These are phyloP conservation scores for Isoperla grammatica DNA, from an alignment of 2,888 invertebrate species.

Conservation along the genomic window DNA sequence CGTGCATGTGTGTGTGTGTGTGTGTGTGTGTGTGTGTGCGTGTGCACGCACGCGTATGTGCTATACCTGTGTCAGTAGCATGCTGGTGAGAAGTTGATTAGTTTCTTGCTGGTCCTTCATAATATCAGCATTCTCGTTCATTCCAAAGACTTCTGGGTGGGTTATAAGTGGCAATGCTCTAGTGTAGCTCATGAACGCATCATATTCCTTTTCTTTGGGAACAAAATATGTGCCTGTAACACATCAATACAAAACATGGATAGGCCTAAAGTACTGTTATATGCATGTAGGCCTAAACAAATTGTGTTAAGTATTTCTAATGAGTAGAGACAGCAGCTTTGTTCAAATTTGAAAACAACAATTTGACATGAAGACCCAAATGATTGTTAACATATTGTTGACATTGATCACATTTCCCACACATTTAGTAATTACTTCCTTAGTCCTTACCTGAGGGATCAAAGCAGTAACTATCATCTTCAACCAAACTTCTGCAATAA, in stretches of 20 bases:
- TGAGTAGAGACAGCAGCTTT: no score
- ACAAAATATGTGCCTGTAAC: conserved; percentile 59
- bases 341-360: no score
- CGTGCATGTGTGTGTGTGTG: no score
- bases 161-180: conserved; percentile 68
- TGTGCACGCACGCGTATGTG: no score
- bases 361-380: no score
- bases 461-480: conserved; percentile 57
- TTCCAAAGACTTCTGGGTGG: conserved; percentile 82
- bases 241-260: background rate
- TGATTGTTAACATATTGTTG: no score
- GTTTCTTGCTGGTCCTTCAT: conserved; percentile 88
- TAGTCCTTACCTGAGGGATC: conserved; percentile 58
- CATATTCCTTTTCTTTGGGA: conserved; percentile 66
- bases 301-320: background rate
- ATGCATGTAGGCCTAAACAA: background rate
- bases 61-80: conserved; percentile 69
- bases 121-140: conserved; percentile 90
- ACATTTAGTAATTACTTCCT: no score
- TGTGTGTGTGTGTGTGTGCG: no score
- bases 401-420: no score
- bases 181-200: conserved; percentile 61
- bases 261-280: background rate
- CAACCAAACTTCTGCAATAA: conserved; percentile 65
- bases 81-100: conserved; percentile 64